These are phyloP conservation scores for Patiria miniata DNA, from an alignment of 35 echinoderm and acorn worm genomes.

Conservation along the genomic window DNA sequence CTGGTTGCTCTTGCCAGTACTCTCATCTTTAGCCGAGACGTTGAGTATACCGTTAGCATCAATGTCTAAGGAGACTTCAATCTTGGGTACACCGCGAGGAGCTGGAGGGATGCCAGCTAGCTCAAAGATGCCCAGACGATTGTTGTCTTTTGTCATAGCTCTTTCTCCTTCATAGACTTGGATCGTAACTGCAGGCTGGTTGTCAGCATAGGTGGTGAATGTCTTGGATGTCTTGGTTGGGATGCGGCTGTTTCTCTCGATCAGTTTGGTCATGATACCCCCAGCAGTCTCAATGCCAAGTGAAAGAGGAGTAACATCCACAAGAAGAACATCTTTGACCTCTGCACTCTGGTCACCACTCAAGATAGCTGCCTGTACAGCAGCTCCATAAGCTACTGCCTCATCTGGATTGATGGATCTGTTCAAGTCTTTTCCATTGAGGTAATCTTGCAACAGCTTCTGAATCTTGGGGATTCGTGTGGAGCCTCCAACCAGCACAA, in stretches of 20 bases:
- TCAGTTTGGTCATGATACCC: conserved; percentile 91
- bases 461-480: conserved; percentile 97
- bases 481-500: conserved; percentile 89
- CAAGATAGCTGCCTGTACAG: conserved; percentile 93
- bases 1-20: conserved; percentile 73
- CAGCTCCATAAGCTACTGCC: conserved; percentile 89
- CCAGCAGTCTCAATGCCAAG: conserved; percentile 93
- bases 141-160: conserved; percentile 92
- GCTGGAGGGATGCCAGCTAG: conserved; percentile 94
- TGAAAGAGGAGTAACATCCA: conserved; percentile 78
- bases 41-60: conserved; percentile 98
- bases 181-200: conserved; percentile 83
- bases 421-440: conserved; percentile 86
- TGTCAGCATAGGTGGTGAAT: conserved; percentile 89
- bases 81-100: conserved; percentile 96
- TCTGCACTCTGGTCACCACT: conserved; percentile 77
- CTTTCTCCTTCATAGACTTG: conserved; percentile 91
- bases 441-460: conserved; percentile 82
- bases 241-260: conserved; percentile 84
- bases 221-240: conserved; percentile 69
- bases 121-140: conserved; percentile 78
- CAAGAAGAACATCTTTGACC: conserved; percentile 74
- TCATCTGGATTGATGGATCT: conserved; percentile 98
- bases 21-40: conserved; percentile 93
- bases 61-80: conserved; percentile 90